phyloP scores from a whole-genome alignment of 2,113 vertebrate species.

The Cyrtonyx montezumae region DNA sequence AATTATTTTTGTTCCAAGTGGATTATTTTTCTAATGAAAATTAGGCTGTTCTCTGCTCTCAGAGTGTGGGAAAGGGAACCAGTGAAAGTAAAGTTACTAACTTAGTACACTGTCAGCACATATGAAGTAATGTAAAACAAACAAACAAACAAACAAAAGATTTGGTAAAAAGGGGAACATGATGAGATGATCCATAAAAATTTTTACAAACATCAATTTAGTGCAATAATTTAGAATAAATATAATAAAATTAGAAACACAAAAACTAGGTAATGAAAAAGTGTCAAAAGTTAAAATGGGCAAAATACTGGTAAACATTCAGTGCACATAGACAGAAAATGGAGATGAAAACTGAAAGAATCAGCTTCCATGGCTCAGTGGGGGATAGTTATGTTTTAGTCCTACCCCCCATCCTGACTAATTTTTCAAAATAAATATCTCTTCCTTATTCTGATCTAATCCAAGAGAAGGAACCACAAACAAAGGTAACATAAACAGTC shows the following conservation, averaged over 20 bases:
- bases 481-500: not conserved
- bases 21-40: slow-evolving; percentile 36
- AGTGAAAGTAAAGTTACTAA: not conserved
- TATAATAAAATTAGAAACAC: not conserved
- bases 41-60: not conserved
- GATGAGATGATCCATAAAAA: not conserved
- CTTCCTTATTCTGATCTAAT: not conserved
- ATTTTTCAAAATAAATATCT: not conserved
- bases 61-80: not conserved
- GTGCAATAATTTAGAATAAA: not conserved
- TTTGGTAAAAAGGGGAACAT: not conserved
- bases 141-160: accelerated
- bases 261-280: not conserved
- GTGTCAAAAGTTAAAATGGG: not conserved
- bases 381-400: not conserved
- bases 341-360: not conserved
- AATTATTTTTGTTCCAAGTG: slow-evolving; percentile 32
- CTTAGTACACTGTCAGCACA: not conserved
- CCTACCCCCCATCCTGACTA: accelerated
- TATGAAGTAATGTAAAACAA: not conserved
- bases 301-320: not conserved
- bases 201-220: not conserved
- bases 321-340: not conserved
- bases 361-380: not conserved
- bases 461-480: not conserved